phyloP scores from a whole-genome alignment of 1,140 invertebrate species.

The Latrodectus geometricus region DNA sequence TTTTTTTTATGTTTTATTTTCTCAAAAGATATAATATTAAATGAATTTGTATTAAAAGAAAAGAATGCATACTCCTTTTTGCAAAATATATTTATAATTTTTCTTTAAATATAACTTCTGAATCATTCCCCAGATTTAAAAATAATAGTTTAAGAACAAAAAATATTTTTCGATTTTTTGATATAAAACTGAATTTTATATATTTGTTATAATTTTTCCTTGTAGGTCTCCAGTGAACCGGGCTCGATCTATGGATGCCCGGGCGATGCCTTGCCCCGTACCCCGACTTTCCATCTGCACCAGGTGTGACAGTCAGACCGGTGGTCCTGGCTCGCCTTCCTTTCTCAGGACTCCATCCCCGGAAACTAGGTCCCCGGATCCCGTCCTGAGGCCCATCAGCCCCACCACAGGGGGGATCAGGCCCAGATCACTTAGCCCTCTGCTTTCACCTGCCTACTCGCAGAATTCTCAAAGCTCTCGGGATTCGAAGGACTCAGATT shows the following conservation, averaged over 20 bases:
- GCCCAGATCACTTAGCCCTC: conserved; percentile 53
- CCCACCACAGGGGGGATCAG: conserved; percentile 42
- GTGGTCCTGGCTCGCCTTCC: conserved; percentile 29
- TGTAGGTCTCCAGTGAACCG: conserved; percentile 54
- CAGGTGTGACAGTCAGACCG: conserved; percentile 40
- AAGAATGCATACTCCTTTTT: too few species aligned
- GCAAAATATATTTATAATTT: too few species aligned
- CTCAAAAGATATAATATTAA: too few species aligned
- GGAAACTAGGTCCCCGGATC: conserved; percentile 34
- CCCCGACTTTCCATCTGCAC: conserved; percentile 51
- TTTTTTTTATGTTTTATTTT: too few species aligned
- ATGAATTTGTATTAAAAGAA: too few species aligned
- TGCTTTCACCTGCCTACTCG: conserved; percentile 56
- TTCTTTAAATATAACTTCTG: too few species aligned
- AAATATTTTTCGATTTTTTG: too few species aligned
- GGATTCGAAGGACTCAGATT: conserved; percentile 39
- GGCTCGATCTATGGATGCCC: conserved; percentile 60
- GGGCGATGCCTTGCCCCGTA: conserved; percentile 50
- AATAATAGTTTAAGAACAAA: too few species aligned
- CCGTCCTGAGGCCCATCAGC: conserved; percentile 38
- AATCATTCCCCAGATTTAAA: too few species aligned
- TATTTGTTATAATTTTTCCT: not conserved
- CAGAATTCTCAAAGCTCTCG: conserved; percentile 46
- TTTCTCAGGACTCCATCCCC: conserved; percentile 53
- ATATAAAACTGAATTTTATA: too few species aligned